Conservation (phyloP, 1,140 invertebrate genomes). For the Drosophila aff. region DNA sequence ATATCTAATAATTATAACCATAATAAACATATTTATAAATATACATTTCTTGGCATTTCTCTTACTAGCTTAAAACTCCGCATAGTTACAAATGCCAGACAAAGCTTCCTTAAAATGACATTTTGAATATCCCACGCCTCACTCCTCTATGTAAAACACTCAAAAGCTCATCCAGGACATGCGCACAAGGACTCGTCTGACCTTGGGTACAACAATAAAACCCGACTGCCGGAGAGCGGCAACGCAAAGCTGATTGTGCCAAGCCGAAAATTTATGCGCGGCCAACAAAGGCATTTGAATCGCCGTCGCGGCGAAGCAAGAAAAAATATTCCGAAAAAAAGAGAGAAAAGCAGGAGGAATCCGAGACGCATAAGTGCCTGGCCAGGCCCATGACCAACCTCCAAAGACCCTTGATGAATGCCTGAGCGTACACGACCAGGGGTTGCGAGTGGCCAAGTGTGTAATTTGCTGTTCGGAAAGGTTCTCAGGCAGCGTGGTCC, state of each 20-base stretch:
- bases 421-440: slow-evolving; percentile 50
- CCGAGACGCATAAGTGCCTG: slow-evolving; percentile 44
- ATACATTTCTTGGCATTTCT: not conserved
- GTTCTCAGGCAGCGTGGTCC: slow-evolving; percentile 53
- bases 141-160: not conserved
- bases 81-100: not conserved
- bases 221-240: slow-evolving; percentile 21
- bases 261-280: slow-evolving; percentile 41
- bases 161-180: slow-evolving; percentile 59
- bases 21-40: no score
- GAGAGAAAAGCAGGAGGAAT: slow-evolving; percentile 25
- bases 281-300: slow-evolving; percentile 43
- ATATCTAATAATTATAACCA: not conserved
- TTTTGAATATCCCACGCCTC: slow-evolving; percentile 12
- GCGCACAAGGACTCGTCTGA: slow-evolving; percentile 52
- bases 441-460: slow-evolving; percentile 51
- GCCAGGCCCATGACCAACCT: slow-evolving; percentile 35
- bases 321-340: not conserved
- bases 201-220: slow-evolving; percentile 59
- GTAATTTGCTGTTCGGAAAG: slow-evolving; percentile 72
- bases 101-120: not conserved
- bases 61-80: not conserved
- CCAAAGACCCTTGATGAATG: slow-evolving; percentile 70
- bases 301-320: slow-evolving; percentile 14
- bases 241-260: slow-evolving; percentile 64